Percentiles rank a stretch among this genome's conserved stretches.
Conservation (phyloP, 2,888 invertebrate species). For the Catocala nupta region DNA sequence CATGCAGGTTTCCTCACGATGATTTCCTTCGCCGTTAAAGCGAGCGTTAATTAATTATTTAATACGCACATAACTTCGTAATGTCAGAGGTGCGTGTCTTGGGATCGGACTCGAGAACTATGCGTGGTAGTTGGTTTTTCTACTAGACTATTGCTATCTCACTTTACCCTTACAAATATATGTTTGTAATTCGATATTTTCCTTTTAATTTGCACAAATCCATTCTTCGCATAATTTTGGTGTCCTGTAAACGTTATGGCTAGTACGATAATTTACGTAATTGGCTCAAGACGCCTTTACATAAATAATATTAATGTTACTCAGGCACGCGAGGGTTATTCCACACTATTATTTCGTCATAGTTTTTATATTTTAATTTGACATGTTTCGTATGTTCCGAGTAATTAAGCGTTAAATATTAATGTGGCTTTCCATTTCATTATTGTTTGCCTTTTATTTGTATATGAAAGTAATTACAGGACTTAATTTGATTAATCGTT, state of each 20-base stretch:
- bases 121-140: no score
- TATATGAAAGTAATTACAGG: background rate
- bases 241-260: constrained; percentile 14
- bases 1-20: no score
- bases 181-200: background rate
- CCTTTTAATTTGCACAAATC: constrained; percentile 18
- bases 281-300: constrained; percentile 26
- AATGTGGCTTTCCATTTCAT: background rate
- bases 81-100: no score
- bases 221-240: constrained; percentile 14
- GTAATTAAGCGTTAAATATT: background rate
- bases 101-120: no score
- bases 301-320: constrained; percentile 31
- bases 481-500: background rate
- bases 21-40: no score
- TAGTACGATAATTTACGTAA: constrained; percentile 32
- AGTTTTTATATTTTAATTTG: background rate
- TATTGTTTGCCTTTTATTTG: background rate
- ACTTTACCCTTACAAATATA: no score
- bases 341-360: constrained; percentile 17
- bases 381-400: background rate
- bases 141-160: no score
- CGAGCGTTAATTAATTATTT: no score
- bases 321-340: constrained; percentile 30
- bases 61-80: no score